Percentiles rank a stretch among this genome's conserved stretches.
Conservation (phyloP, 2,797 vertebrate genomes). For the Thripadectes ignobilis region DNA sequence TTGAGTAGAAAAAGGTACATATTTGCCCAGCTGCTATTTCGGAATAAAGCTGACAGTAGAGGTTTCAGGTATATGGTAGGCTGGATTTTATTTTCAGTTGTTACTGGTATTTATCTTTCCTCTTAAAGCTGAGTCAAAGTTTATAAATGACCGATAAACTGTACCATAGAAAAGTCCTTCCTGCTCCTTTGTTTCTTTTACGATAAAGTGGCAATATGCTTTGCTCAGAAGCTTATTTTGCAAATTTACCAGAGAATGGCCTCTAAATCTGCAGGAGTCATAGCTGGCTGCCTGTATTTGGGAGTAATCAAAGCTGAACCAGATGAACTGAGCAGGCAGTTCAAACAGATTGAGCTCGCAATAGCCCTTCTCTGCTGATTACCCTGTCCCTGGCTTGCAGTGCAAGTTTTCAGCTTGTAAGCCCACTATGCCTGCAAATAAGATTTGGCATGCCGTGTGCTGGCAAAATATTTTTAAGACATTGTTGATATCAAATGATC, state of each 20-base stretch:
- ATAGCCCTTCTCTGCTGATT: conserved; percentile 1
- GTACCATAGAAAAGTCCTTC: background rate
- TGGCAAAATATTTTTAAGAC: conserved; percentile 1
- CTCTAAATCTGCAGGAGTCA: background rate
- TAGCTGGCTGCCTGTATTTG: conserved; percentile 14
- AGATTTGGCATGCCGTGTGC: background rate
- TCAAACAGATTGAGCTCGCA: conserved; percentile 21
- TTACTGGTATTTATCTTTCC: background rate
- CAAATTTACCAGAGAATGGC: background rate
- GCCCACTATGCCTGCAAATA: background rate
- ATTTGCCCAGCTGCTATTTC: background rate
- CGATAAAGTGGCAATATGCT: background rate
- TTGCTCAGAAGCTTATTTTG: conserved; percentile 24
- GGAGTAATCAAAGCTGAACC: conserved; percentile 19
- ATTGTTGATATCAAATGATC: background rate
- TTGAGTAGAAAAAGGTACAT: background rate
- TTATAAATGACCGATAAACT: conserved; percentile 23
- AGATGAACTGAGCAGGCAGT: background rate
- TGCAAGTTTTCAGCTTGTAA: background rate
- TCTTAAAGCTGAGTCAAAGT: background rate
- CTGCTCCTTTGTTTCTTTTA: conserved; percentile 4
- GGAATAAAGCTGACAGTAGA: background rate
- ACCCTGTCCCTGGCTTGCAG: background rate
- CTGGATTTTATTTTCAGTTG: background rate
- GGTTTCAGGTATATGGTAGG: background rate